A percentile compares a stretch with the other conserved stretches of the same genome.
These are phyloP conservation scores for Pseudorhiza aurosa DNA, from an alignment of 30 jellyfish, hydroid and myxozoan genomes.

Conservation along the genomic window DNA sequence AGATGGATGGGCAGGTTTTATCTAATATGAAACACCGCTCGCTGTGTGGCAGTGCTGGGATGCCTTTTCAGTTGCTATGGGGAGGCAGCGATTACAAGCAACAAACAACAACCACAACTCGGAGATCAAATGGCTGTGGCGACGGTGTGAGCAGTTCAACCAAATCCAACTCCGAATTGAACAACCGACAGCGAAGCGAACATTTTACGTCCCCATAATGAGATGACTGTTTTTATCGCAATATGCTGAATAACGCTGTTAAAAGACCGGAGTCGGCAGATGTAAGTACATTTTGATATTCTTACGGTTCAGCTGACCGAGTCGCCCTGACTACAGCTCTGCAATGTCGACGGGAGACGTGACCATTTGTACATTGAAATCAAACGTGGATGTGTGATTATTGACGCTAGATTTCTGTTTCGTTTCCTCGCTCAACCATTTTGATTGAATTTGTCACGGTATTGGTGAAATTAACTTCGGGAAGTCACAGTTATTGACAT, in stretches of 20 bases:
- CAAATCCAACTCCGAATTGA: not conserved
- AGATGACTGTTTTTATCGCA: not conserved
- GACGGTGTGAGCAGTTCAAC: conserved; percentile 47
- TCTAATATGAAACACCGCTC: too few relatives aligned
- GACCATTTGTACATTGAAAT: too few relatives aligned
- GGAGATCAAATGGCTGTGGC: conserved; percentile 44
- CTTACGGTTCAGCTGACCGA: too few relatives aligned
- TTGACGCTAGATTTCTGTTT: too few relatives aligned
- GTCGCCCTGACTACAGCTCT: too few relatives aligned
- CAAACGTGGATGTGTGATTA: too few relatives aligned
- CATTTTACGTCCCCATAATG: not conserved
- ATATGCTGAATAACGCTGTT: conserved; percentile 5
- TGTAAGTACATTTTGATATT: conserved; percentile 25
- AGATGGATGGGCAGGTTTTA: not conserved
- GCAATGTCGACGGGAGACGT: too few relatives aligned
- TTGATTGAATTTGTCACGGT: too few relatives aligned
- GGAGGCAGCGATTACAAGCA: conserved; percentile 3
- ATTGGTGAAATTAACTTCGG: too few relatives aligned
- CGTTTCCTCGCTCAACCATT: too few relatives aligned
- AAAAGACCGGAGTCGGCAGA: conserved; percentile 46
- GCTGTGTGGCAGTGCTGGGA: too few relatives aligned
- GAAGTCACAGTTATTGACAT: too few relatives aligned
- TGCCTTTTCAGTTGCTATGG: conserved; percentile 39
- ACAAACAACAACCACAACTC: conserved; percentile 54
- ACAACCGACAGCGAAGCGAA: not conserved